Evolutionary conservation across 2,888 invertebrate genomes (phyloP).

Genomic region (Leptopterna dolabrata): DNA sequence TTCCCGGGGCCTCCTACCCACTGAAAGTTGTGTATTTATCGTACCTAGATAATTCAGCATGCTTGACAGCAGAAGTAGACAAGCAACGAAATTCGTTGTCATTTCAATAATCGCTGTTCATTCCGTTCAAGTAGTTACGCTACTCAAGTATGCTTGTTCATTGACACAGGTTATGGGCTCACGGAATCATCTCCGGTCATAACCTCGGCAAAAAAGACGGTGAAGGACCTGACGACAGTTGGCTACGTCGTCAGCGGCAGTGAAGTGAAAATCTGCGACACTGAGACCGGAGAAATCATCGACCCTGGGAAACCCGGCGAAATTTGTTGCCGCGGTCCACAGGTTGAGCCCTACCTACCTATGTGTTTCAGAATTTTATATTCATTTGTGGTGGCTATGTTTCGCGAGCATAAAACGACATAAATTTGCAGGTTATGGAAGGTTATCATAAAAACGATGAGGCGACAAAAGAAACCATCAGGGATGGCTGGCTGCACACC

Average conservation of each 20-base stretch:
- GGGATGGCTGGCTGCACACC: slow-evolving; percentile 70
- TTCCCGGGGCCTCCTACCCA: too few species aligned
- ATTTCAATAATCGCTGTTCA: too few species aligned
- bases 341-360: slow-evolving; percentile 70
- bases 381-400: too few species aligned
- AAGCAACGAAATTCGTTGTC: too few species aligned
- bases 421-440: slow-evolving; percentile 68
- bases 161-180: slow-evolving; percentile 69
- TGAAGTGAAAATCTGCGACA: slow-evolving; percentile 74
- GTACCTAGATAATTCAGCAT: too few species aligned
- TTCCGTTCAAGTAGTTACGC: too few species aligned
- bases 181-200: slow-evolving; percentile 74
- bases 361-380: too few species aligned
- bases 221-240: slow-evolving; percentile 67
- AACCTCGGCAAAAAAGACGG: slow-evolving; percentile 72
- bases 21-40: too few species aligned
- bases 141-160: background rate
- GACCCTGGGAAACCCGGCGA: slow-evolving; percentile 78
- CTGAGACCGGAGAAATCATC: slow-evolving; percentile 71
- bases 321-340: slow-evolving; percentile 78
- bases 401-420: too few species aligned
- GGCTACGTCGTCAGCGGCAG: slow-evolving; percentile 76
- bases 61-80: too few species aligned
- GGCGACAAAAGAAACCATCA: slow-evolving; percentile 71
- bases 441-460: slow-evolving; percentile 72